phyloP scores from a whole-genome alignment of 2,797 vertebrate species.

The Momotus momota region DNA sequence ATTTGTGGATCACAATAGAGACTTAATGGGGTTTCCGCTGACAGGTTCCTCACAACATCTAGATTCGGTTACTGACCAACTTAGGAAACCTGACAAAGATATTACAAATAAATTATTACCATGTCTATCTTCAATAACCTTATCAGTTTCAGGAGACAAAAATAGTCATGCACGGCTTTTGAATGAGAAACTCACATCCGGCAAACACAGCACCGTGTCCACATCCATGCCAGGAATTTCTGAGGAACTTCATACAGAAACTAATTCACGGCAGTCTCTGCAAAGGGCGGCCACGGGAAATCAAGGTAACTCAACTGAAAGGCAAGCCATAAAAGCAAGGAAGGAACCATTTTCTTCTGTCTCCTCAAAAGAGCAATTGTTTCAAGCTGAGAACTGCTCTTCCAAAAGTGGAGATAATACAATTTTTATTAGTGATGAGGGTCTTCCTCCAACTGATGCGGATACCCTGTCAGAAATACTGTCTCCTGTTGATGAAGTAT shows the following conservation, averaged over 20 bases:
- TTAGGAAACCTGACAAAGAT: neutral
- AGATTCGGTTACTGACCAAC: neutral
- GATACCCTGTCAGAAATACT: constrained; percentile 71
- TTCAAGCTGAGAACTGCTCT: neutral
- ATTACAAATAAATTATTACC: neutral
- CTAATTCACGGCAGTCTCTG: neutral
- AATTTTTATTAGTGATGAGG: neutral
- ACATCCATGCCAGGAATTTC: neutral
- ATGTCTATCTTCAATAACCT: neutral
- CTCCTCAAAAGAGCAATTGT: neutral
- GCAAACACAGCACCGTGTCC: neutral
- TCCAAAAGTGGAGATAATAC: neutral
- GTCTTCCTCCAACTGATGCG: neutral
- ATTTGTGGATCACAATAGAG: neutral
- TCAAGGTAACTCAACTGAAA: neutral
- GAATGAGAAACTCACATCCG: neutral
- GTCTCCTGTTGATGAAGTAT: constrained; percentile 77
- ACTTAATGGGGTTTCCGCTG: rapidly evolving
- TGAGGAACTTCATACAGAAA: neutral
- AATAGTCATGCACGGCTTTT: neutral
- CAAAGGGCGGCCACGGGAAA: neutral
- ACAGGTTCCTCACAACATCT: neutral
- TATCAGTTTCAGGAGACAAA: neutral
- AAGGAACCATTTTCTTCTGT: neutral
- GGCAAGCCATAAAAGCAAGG: neutral